Evolutionary conservation across 2,888 invertebrate genomes (phyloP).

Genomic region (Acholoe squamosa): DNA sequence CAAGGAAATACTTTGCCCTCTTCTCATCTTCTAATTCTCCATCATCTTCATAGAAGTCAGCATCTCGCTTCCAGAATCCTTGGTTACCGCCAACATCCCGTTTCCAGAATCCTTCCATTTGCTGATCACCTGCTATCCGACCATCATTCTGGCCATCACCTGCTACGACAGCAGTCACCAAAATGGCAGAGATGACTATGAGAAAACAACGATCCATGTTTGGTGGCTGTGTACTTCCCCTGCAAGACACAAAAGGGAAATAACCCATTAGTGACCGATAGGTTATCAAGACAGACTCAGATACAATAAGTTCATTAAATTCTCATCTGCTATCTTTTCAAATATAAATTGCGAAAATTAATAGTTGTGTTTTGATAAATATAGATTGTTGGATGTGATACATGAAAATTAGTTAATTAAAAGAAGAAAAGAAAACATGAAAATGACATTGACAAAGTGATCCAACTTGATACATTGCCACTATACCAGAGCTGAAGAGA

Average conservation of each 20-base stretch:
- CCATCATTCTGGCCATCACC: neutral
- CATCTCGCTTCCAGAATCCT: slow-evolving; percentile 50
- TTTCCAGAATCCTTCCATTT: slow-evolving; percentile 47
- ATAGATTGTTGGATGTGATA: no score
- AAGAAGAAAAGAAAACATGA: no score
- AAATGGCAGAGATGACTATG: slow-evolving; percentile 28
- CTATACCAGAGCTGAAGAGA: no score
- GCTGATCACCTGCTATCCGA: slow-evolving; percentile 39
- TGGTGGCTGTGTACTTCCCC: neutral
- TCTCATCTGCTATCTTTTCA: no score
- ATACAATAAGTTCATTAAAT: no score
- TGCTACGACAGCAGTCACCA: slow-evolving; percentile 26
- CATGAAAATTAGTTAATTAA: no score
- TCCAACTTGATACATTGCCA: no score
- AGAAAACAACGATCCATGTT: slow-evolving; percentile 43
- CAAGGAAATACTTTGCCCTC: slow-evolving; percentile 57
- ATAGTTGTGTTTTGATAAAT: no score
- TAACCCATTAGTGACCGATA: neutral
- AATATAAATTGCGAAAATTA: no score
- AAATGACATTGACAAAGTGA: no score
- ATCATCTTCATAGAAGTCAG: neutral
- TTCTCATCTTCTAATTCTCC: slow-evolving; percentile 5
- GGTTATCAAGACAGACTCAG: no score
- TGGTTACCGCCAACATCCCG: neutral
- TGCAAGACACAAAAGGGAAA: neutral